Evolutionary conservation across 2,888 invertebrate genomes (phyloP), one percentile per base, ranked within the genome.

Genomic region (Scaptomyza cyrtandrae): DNA sequence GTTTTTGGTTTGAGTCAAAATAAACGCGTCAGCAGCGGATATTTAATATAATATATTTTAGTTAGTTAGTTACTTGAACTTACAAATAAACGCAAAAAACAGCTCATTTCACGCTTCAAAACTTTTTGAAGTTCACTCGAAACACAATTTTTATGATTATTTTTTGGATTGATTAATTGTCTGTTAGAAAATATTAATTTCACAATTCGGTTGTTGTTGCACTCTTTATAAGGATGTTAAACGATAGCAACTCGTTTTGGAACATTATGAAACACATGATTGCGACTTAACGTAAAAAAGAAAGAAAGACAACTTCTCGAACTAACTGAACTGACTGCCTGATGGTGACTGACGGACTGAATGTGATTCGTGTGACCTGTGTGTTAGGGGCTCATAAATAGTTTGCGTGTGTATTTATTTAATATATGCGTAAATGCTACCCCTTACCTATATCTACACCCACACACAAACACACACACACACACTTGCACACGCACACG

Each of bases 11-110:
- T 41, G 35, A 54, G 35, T 41, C 33, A 29, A 56, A 46, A 65
- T 70, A 64, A 50, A 53, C 74, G 74, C 63, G 62, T 76, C 75
- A 76, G 35, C 55, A 39, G 35, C 50, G 54, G 24, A 16, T 10
- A 29, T 59, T 49, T 43, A 9, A 16, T 24, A 4, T 3, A 35
- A n/a, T 53, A 14, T 6, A 10, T 43, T 45, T 16, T 5, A 0
- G 3, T 55, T 19, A 24, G 37, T 27, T 45, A 27, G 16, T 65
- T 46, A 45, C 19, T 37, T 29, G 14, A 35, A 81, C 88, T 88
- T 81, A 88, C 88, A 79, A 88, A 86, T 48, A 89, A 75, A 59
- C 80, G 86, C 45, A 88, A 66, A 72, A 89, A 89, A 53, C 76
- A 85, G 65, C 80, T 86, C 88, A 89, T 89, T 73, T 72, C 78